Base-by-base conservation (phyloP, 1,140 invertebrate species). In the Lycorma delicatula region DNA sequence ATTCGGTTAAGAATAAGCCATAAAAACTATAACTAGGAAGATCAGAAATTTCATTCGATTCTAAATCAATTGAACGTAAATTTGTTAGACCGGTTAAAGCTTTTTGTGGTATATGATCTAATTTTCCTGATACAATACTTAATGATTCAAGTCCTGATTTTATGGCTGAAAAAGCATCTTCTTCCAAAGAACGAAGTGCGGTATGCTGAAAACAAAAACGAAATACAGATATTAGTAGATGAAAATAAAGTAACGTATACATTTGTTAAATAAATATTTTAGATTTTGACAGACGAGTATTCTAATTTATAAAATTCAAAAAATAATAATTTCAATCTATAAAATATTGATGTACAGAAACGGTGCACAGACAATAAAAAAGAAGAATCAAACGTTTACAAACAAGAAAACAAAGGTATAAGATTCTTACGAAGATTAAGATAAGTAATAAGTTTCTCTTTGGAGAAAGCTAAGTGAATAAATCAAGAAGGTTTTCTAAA, bases 11-110 rank as follows among this genome's bases (percentile, higher is more conserved):
- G 22, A 83, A 82, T 57, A 93, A 74, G 0, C 87, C 89, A 66
- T 89, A 91, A 69, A 94, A 92, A 60, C 85, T 86, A 67, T 93
- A 93, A 64, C 86, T 88, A 0, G 87, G 83, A 28, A 95, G 76
- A 60, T 90, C 84, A 28, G 81, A 79, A 41, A 94, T 90, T 63
- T 86, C 77, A 70, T 94, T 94, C 50, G 83, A 82, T 67, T 91
- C 89, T n/a, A 95, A 79, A 68, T 93, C 87, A 25, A 95, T 73
- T 0, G 82, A 80, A 16, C 81, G 81, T 13, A 94, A 71, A 63
- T 83, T 82, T 16, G 79, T 75, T 60, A 94, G 75, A 6, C 82
- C 79, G 3, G 82, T 80, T 22, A 94, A 76, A 0, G 90, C 83
- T 64, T 86, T 86, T 65, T 89, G 86, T 0, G 91, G 91, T 48